These are phyloP conservation scores for Halesus radiatus DNA, from an alignment of 1,140 invertebrate species.

Conservation along the genomic window DNA sequence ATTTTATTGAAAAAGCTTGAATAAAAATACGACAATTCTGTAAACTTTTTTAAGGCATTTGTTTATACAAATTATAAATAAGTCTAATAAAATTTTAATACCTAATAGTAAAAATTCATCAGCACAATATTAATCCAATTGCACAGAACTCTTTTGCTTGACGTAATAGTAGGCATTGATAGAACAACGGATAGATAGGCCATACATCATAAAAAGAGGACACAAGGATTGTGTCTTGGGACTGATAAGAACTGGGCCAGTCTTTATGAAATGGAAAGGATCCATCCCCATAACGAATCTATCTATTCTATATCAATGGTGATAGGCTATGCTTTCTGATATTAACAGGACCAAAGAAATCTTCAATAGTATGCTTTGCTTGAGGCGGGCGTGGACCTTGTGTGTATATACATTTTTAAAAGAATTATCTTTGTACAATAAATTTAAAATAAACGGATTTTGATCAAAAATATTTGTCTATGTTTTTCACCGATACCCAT, in stretches of 20 bases:
- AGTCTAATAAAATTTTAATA: too few species aligned
- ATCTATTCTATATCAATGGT: too few species aligned
- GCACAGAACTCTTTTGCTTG: conserved; percentile 23
- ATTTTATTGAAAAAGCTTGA: too few species aligned
- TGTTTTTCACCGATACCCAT: neutral
- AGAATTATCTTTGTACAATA: conserved; percentile 30
- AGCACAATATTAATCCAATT: conserved; percentile 26
- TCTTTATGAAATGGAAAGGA: too few species aligned
- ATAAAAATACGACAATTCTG: too few species aligned
- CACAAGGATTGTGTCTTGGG: too few species aligned
- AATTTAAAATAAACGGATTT: conserved; percentile 39
- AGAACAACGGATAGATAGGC: too few species aligned
- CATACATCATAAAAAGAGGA: too few species aligned
- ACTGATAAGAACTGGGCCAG: too few species aligned
- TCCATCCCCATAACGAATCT: too few species aligned
- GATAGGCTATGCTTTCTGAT: conserved; percentile 26
- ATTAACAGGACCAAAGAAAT: conserved; percentile 31
- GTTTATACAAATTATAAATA: too few species aligned
- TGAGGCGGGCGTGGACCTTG: conserved; percentile 12
- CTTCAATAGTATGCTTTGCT: conserved; percentile 16
- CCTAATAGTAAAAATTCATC: conserved; percentile 4
- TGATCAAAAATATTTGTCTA: neutral
- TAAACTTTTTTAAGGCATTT: too few species aligned
- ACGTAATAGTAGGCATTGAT: neutral
- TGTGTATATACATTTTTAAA: conserved; percentile 12